Evolutionary conservation across 1,140 invertebrate species (phyloP).

Genomic region (Drosophila parvula): DNA sequence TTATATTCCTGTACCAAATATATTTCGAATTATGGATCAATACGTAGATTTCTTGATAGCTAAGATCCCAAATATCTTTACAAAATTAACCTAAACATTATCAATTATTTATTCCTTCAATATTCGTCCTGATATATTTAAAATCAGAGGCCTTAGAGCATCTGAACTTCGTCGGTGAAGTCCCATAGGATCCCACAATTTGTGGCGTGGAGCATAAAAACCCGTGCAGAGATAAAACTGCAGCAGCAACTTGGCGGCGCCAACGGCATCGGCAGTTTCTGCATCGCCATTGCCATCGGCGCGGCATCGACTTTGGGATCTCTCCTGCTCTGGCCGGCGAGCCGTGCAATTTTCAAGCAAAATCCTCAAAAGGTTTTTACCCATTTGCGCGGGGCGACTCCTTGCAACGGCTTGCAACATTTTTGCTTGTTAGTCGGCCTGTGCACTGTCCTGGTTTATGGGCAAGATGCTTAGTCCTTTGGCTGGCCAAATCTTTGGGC

Average conservation of each 20-base stretch:
- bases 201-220: constrained; percentile 69
- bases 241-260: constrained; percentile 73
- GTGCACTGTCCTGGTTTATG: constrained; percentile 59
- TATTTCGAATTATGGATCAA: too few species aligned
- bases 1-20: too few species aligned
- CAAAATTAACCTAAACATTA: too few species aligned
- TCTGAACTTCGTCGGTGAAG: constrained; percentile 5
- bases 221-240: constrained; percentile 70
- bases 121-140: too few species aligned
- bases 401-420: constrained; percentile 50
- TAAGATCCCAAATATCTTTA: too few species aligned
- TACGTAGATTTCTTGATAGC: too few species aligned
- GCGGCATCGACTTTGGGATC: constrained; percentile 49
- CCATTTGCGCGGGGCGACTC: constrained; percentile 42
- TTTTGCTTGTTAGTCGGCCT: constrained; percentile 73
- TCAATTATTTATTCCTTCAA: not conserved
- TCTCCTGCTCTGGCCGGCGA: constrained; percentile 50
- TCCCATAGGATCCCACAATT: constrained; percentile 1
- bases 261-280: constrained; percentile 56
- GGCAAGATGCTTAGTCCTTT: constrained; percentile 28
- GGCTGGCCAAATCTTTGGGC: constrained; percentile 61
- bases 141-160: constrained; percentile 12
- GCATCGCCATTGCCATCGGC: constrained; percentile 50
- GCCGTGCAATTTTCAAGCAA: constrained; percentile 61
- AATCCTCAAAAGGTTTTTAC: constrained; percentile 54